Evolutionary conservation across 2,113 vertebrate species (phyloP).

Genomic region (Podocnemis expansa): DNA sequence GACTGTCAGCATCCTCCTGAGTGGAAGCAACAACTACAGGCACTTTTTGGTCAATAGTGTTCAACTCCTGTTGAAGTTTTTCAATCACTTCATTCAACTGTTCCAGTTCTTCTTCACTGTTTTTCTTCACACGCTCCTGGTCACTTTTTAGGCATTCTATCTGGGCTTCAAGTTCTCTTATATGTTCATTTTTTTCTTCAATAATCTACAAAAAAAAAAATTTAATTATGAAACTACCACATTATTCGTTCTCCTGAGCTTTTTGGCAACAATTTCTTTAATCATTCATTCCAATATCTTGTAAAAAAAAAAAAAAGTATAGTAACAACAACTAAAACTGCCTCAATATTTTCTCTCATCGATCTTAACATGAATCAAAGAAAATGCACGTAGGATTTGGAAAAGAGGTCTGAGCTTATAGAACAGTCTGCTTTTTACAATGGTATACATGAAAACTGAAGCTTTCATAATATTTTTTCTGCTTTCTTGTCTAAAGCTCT

Average conservation of each 20-base stretch:
- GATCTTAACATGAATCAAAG: background rate
- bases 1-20: conserved; percentile 77
- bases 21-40: conserved; percentile 67
- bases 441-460: background rate
- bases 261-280: background rate
- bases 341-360: background rate
- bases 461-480: background rate
- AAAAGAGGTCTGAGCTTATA: background rate
- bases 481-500: background rate
- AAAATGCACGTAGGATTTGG: background rate
- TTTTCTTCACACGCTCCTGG: conserved; percentile 86
- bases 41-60: conserved; percentile 83
- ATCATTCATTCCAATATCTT: background rate
- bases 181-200: conserved; percentile 84
- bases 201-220: conserved; percentile 77
- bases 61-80: conserved; percentile 91
- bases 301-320: background rate
- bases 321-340: background rate
- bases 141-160: conserved; percentile 89
- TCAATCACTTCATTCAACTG: conserved; percentile 94
- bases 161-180: conserved; percentile 87
- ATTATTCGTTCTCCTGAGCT: background rate
- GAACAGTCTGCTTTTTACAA: background rate
- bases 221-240: background rate
- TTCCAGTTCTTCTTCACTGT: conserved; percentile 88